A percentile compares a stretch with the other conserved stretches of the same genome.
phyloP scores from a whole-genome alignment of 2,113 vertebrate genomes.

The Phocoena phocoena region DNA sequence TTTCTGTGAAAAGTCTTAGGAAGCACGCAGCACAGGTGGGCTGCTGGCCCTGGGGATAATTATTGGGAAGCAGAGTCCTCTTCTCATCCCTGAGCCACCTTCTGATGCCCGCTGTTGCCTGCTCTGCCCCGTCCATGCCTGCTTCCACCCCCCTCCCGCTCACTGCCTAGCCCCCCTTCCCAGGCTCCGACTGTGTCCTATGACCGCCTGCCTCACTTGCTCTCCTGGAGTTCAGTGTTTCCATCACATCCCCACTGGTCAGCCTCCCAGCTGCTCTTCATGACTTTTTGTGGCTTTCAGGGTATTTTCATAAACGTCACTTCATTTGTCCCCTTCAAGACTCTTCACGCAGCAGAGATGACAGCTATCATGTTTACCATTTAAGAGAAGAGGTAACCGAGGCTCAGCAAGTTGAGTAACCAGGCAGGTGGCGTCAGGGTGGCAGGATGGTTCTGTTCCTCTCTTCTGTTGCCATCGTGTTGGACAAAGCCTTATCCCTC shows the following conservation, averaged over 20 bases:
- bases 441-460: background rate
- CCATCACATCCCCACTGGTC: background rate
- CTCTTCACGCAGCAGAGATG: background rate
- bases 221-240: background rate
- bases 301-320: background rate
- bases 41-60: background rate
- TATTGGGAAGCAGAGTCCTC: background rate
- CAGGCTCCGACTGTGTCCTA: background rate
- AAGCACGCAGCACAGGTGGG: background rate
- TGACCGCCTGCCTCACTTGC: rapidly evolving
- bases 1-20: background rate
- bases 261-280: background rate
- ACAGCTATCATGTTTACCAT: background rate
- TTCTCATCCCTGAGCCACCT: background rate
- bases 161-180: background rate
- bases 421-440: rapidly evolving
- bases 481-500: background rate
- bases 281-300: background rate
- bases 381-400: background rate
- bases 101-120: too few relatives aligned
- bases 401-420: background rate
- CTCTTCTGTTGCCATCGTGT: background rate
- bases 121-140: rapidly evolving
- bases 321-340: background rate
- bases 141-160: background rate